Percentiles rank a stretch among this genome's conserved stretches.
These are phyloP conservation scores for Mystacides longicornis DNA, from an alignment of 2,888 invertebrate species.

Conservation along the genomic window DNA sequence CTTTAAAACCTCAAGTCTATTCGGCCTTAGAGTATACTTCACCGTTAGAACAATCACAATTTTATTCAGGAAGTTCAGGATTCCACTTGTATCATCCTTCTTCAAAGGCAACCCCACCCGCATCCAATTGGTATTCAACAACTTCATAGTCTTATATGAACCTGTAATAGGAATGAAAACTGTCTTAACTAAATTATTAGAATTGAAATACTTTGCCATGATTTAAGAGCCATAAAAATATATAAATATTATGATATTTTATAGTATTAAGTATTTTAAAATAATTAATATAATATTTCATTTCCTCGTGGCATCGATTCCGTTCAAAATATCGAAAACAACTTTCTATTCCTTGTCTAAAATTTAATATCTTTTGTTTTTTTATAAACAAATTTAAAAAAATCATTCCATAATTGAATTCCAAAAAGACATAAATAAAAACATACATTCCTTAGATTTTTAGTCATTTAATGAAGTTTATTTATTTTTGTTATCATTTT, in stretches of 20 bases:
- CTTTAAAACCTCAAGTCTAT: constrained; percentile 86
- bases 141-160: constrained; percentile 54
- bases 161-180: constrained; percentile 6
- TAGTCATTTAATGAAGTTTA: too few species aligned
- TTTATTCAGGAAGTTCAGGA: constrained; percentile 74
- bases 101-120: constrained; percentile 57
- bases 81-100: constrained; percentile 84
- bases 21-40: constrained; percentile 64
- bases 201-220: constrained; percentile 12
- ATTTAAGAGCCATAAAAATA: constrained; percentile 14
- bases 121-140: constrained; percentile 72
- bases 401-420: too few species aligned
- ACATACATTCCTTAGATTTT: too few species aligned
- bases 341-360: too few species aligned
- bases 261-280: neutral
- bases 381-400: too few species aligned
- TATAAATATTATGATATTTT: neutral
- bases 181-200: constrained; percentile 8
- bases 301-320: too few species aligned
- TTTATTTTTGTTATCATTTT: too few species aligned
- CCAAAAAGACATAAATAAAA: too few species aligned
- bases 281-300: neutral
- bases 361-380: too few species aligned
- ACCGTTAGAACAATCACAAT: constrained; percentile 73
- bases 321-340: too few species aligned